These are phyloP conservation scores for Saccopteryx leptura DNA, from an alignment of 2,113 vertebrate species.

Conservation along the genomic window DNA sequence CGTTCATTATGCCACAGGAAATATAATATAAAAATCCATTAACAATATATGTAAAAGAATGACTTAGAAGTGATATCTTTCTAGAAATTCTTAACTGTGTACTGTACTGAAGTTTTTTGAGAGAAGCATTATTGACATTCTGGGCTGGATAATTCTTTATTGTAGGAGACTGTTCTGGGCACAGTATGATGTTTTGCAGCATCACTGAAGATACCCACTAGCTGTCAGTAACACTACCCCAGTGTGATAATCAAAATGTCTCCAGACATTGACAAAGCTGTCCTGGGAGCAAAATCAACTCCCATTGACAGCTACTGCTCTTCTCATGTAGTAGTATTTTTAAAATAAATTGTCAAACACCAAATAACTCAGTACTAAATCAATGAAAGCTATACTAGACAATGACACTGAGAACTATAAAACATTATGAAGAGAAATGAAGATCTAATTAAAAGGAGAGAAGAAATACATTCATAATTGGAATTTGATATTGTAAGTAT, in stretches of 20 bases:
- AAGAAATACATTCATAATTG: not conserved
- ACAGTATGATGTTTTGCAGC: not conserved
- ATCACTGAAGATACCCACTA: not conserved
- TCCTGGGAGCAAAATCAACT: not conserved
- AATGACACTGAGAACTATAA: not conserved
- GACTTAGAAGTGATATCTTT: not conserved
- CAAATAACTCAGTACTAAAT: constrained; percentile 30
- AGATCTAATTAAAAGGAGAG: not conserved
- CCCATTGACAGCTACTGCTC: not conserved
- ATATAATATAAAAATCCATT: constrained; percentile 6
- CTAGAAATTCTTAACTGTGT: not conserved
- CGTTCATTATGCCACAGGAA: not conserved
- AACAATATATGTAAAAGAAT: not conserved
- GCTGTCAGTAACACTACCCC: not conserved
- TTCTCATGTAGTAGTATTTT: not conserved
- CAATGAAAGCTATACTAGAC: not conserved
- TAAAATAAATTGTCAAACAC: not conserved
- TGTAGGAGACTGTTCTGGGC: not conserved
- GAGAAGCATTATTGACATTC: not conserved
- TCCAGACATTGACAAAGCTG: not conserved
- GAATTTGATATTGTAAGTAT: not conserved
- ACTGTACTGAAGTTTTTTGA: not conserved
- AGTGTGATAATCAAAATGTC: not conserved
- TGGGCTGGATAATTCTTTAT: not conserved
- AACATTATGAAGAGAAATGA: not conserved